phyloP scores from a whole-genome alignment of 2,888 invertebrate genomes.

The Orchestes rusci region DNA sequence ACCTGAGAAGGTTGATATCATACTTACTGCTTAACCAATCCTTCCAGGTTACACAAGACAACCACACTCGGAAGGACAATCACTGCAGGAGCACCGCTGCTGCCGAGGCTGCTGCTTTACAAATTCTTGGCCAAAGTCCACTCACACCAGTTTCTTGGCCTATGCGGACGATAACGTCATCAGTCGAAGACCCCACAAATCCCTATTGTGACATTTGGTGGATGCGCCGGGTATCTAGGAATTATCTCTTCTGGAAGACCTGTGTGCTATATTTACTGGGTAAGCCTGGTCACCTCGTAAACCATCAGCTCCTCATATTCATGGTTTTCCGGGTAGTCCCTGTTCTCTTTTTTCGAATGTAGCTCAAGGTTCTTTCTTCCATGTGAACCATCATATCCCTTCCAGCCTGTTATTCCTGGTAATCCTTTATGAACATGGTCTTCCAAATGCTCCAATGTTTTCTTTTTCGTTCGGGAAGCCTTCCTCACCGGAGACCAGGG shows the following conservation, averaged over 20 bases:
- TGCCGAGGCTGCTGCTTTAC: constrained; percentile 69
- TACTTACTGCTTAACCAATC: constrained; percentile 71
- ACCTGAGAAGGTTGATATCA: too few species aligned
- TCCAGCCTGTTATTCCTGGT: constrained; percentile 59
- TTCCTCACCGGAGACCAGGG: constrained; percentile 52
- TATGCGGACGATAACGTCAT: too few species aligned
- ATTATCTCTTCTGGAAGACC: constrained; percentile 74
- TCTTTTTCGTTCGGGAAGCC: constrained; percentile 76
- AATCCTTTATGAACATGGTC: constrained; percentile 54
- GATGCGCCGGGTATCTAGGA: constrained; percentile 54
- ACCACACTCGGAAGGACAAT: constrained; percentile 64
- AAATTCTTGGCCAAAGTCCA: too few species aligned
- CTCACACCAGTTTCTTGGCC: too few species aligned
- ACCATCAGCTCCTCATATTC: constrained; percentile 73
- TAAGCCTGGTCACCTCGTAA: constrained; percentile 73
- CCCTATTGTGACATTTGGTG: constrained; percentile 78
- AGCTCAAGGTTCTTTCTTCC: constrained; percentile 71
- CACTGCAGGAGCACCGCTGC: constrained; percentile 60
- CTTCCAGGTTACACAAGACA: constrained; percentile 55
- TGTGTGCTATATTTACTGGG: constrained; percentile 78
- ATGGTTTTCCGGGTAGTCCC: constrained; percentile 57
- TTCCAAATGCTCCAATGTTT: constrained; percentile 63
- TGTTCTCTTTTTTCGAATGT: constrained; percentile 71
- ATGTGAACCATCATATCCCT: constrained; percentile 57
- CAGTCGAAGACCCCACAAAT: constrained; percentile 65